Base-by-base conservation (phyloP, 2,113 vertebrate genomes). In the Eulemur macaco region DNA sequence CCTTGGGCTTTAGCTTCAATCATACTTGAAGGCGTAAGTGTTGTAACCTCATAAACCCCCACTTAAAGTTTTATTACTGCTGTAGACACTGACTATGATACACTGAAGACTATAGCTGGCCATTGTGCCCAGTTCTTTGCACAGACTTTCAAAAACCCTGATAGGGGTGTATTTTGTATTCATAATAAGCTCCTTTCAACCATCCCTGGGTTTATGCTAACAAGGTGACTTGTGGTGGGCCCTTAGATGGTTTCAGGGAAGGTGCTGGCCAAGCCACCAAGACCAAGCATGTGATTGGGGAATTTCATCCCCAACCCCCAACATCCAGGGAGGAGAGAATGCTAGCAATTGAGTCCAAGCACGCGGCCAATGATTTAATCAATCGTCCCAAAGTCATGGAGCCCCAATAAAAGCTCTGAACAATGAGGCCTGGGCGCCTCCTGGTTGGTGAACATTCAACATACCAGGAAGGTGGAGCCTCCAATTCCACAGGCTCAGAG, bases 381-480 rank as follows among this genome's bases (percentile, higher is more conserved):
- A 45, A 2, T 37, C 1, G 1, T 54, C 54, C 31, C 56, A 34
- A 42, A 4, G 18, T 20, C 34, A 15, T 74, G 68, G 69, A 45
- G 52, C 18, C 4, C 13, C 56, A 15, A 0, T n/a, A 21, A 42
- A 42, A 77, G 27, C 31, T 10, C 31, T 60, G 27, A 66, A 42
- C 18, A 12, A 0, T 10, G n/a, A 25, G 58, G n/a, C 47, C 13
- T 1, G 47, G 21, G 37, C 29, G 5, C 17, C 31, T 63, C 54
- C 37, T 6, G 34, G 27, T 4, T 31, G 63, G 25, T 3, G 15
- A 50, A 34, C 34, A 29, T 29, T 9, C 11, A 1, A 1, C 10
- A 18, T 34, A 0, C 37, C 11, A 18, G 18, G 20, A n/a, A 39
- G 27, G 66, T 12, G 6, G 8, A 1, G 5, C 8, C 0, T 20